Base-by-base conservation (phyloP, 2,113 vertebrate species). In the Bos javanicus region DNA sequence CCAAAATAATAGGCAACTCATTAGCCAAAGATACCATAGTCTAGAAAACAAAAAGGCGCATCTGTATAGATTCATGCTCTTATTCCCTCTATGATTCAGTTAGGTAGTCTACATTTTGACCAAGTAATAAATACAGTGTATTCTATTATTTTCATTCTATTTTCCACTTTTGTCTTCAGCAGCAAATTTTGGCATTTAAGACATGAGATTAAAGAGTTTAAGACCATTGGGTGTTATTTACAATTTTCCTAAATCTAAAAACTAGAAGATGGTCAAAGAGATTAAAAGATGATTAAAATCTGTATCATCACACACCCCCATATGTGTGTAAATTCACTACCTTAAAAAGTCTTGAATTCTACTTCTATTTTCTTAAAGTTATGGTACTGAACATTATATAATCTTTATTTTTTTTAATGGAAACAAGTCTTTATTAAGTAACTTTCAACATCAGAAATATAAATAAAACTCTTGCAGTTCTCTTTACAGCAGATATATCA, bases 401-500 rank as follows among this genome's bases (percentile, higher is more conserved):
- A 25, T 21, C 23, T 57, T 91, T 90, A 90, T 92, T 92, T 71
- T 33, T 48, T 76, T 76, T 26, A 76, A 39, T 74, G 36, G 36
- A 76, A 76, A 76, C 36, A 43, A 76, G 12, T 76, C 71, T 76
- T 26, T 76, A 43, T 26, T 76, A 7, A 43, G 39, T 76, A 26
- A 76, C 39, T 76, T 76, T 76, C 26, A 43, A 76, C 39, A 43
- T 76, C 71, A 26, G 13, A 76, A 76, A 76, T 43, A 76, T 99
- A 99, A 99, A 99, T 99, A 99, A 99, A 99, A 99, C 99, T 99
- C 99, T 99, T 99, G 99, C 98, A 99, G 99, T 99, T 99, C 99
- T 99, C 99, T 99, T 99, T 99, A 99, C 99, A 99, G 99, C 99
- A 99, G 99, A 99, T 99, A 99, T 99, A 99, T 99, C 99, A 99